Evolutionary conservation across 2,888 invertebrate species (phyloP), one percentile per base, ranked within the genome.

Genomic region (Chrysolina oricalcia): DNA sequence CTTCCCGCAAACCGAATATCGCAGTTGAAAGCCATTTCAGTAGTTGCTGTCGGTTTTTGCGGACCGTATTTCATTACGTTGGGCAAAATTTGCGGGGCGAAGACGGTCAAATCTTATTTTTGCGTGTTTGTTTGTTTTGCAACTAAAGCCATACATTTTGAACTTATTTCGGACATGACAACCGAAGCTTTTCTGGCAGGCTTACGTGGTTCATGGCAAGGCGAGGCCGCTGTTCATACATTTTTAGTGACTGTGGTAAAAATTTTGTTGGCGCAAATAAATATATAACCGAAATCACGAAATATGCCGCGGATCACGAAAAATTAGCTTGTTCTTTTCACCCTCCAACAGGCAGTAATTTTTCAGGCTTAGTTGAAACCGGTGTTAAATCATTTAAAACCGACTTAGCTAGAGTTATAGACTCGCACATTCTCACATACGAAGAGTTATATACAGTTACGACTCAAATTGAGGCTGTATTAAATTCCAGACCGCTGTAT

Each of bases 401-500:
- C 3, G 72, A 75, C 62, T 70, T 76, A 13, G 41, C 21, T 64
- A 23, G 76, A n/a, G 74, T 78, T 10, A 65, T 78, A 8, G 77
- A 76, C 1, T 4, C 50, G 9, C 76, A 79, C 67, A 50, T 78
- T 43, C 64, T 76, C 19, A 71, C 72, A 2, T 78, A 35, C 46
- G 79, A 79, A 53, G 78, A 79, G 40, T 66, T 78, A 27, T 70
- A 50, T 43, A 72, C 72, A 10, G 43, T 72, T 1, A 17, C 72
- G 13, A 63, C 50, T n/a, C 75, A 75, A 64, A 59, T 64, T 64
- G 78, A 77, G 59, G 62, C 74, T 2, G 53, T 73, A 15, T 62
- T 78, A 43, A 77, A 78, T 65, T 79, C 71, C 8, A 70, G 75
- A 15, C 75, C 77, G 15, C 59, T 77, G 1, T 79, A 71, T 67